Evolutionary conservation across 1,140 invertebrate species (phyloP), one percentile per base, ranked within the genome.

Genomic region (Heliconius hermathena): DNA sequence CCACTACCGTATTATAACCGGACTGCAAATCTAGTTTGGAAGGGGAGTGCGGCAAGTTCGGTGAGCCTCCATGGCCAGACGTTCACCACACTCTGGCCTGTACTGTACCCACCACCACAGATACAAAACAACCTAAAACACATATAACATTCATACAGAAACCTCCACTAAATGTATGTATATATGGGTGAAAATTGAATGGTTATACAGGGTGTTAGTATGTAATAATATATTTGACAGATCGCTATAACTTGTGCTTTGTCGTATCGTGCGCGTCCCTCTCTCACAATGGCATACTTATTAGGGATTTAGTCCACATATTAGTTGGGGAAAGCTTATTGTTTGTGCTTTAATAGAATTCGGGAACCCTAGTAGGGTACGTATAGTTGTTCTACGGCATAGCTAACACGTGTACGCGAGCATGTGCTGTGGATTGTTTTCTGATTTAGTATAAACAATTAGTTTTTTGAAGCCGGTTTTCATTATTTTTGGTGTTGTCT

Each of bases 281-380:
- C 91, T 94, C 91, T 89, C 86, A 93, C 92, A 94, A 93, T 94
- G 92, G 92, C 91, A 93, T 93, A 94, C 92, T 94, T 94, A 94
- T 94, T 94, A 94, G 93, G 93, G 93, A 93, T 93, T 94, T 94
- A 94, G 93, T 93, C 90, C 91, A 93, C 91, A 93, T 94, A 94
- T 93, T 94, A 94, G 93, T 93, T 93, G 90, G 93, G 92, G 92
- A 84, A 92, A 90, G 90, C 87, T 87, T 82, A 93, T 94, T 94
- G 93, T 94, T 94, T 93, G 93, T 88, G 88, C 88, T 92, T 94
- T 94, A 94, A 93, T 94, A 92, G 92, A 93, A 94, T 94, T 85
- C 89, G 85, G 81, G 83, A 83, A 83, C 49, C 89, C 84, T 91
- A 90, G 90, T 87, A 84, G 89, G 88, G 85, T 81, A 83, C 83